These are phyloP conservation scores for Chymomyza procnemis DNA, from an alignment of 2,888 invertebrate species.

Conservation along the genomic window DNA sequence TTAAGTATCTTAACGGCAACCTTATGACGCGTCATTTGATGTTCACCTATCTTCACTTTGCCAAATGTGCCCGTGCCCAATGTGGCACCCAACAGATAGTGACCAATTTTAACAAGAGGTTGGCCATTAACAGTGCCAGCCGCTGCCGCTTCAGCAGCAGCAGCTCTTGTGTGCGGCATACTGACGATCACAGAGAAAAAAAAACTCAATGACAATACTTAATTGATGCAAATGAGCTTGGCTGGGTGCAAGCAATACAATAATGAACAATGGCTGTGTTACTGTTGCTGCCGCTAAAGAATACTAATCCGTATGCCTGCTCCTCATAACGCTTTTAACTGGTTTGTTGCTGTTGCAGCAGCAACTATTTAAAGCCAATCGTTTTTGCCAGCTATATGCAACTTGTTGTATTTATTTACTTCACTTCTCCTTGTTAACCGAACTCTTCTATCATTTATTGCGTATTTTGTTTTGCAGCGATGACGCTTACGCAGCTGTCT, in stretches of 20 bases:
- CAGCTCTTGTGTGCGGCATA: constrained; percentile 74
- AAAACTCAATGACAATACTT: background rate
- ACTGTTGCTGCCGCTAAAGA: background rate
- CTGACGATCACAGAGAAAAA: background rate
- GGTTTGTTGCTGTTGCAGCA: background rate
- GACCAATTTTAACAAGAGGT: constrained; percentile 95
- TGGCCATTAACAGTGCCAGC: constrained; percentile 79
- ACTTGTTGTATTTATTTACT: background rate
- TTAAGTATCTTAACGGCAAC: constrained; percentile 99
- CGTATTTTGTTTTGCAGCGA: constrained; percentile 45
- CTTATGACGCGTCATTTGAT: constrained; percentile 97
- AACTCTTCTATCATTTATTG: constrained; percentile 41
- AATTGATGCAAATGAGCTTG: background rate
- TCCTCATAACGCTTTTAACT: background rate
- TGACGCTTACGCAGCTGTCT: background rate
- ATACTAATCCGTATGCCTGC: background rate
- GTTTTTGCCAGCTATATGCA: background rate
- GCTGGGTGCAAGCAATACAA: background rate
- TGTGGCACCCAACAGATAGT: constrained; percentile 92
- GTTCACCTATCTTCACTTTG: constrained; percentile 99
- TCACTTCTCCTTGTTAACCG: background rate
- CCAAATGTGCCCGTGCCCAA: constrained; percentile 99
- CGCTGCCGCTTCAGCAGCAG: constrained; percentile 66
- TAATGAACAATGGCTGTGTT: no score
- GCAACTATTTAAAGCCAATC: background rate